phyloP scores from a whole-genome alignment of 1,140 invertebrate genomes.

The Rhynchophorus ferrugineus region DNA sequence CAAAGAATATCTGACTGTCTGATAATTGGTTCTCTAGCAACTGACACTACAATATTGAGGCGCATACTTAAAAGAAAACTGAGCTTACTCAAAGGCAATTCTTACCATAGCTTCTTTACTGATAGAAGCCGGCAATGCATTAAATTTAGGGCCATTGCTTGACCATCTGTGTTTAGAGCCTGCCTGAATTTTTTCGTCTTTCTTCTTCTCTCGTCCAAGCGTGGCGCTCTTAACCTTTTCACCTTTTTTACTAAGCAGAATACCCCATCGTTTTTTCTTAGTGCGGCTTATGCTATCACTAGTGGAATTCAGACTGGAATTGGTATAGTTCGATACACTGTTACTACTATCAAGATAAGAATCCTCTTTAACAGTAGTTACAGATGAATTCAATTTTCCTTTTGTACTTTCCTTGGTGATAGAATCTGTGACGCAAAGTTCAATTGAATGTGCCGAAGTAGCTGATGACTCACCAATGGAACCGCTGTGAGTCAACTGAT shows the following conservation, averaged over 20 bases:
- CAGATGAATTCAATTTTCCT: conserved; percentile 18
- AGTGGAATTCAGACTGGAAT: conserved; percentile 22
- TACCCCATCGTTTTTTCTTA: conserved; percentile 54
- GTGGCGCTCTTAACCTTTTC: conserved; percentile 55
- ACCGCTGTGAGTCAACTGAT: too few species aligned
- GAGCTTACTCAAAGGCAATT: not conserved
- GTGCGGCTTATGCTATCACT: conserved; percentile 45
- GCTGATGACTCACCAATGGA: conserved; percentile 19
- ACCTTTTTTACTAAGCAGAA: conserved; percentile 49
- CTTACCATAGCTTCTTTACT: conserved; percentile 69
- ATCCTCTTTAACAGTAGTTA: conserved; percentile 8
- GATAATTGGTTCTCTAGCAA: conserved; percentile 71
- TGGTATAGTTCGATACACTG: not conserved
- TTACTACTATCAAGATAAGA: conserved; percentile 19
- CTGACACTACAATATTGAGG: conserved; percentile 56
- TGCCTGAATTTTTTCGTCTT: conserved; percentile 42
- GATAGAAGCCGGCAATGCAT: conserved; percentile 60
- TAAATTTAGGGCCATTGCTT: conserved; percentile 55
- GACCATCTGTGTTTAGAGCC: conserved; percentile 55
- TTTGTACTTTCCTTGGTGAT: not conserved
- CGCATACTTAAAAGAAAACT: conserved; percentile 1
- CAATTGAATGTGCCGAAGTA: conserved; percentile 23
- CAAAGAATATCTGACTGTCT: conserved; percentile 74
- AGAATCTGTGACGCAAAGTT: not conserved
- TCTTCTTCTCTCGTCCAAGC: conserved; percentile 50